These are phyloP conservation scores for Stictocephala bisonia DNA, from an alignment of 2,888 invertebrate genomes.

Conservation along the genomic window DNA sequence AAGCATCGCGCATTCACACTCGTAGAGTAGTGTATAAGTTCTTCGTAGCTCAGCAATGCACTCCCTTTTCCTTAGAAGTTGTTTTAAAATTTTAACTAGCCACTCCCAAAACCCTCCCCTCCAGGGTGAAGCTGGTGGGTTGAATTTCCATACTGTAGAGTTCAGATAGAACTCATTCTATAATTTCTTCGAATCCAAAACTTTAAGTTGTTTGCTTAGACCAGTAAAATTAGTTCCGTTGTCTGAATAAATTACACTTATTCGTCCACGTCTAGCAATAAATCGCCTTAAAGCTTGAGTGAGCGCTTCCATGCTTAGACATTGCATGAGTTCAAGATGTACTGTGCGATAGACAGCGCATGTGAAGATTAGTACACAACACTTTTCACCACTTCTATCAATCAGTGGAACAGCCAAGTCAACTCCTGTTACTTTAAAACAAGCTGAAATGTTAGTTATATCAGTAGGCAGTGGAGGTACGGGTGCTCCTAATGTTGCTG, in stretches of 20 bases:
- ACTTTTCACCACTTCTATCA: slow-evolving; percentile 50
- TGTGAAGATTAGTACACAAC: slow-evolving; percentile 62
- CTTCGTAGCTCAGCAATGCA: slow-evolving; percentile 23
- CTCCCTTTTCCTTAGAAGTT: slow-evolving; percentile 29
- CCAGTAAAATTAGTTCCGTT: slow-evolving; percentile 64
- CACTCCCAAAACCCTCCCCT: slow-evolving; percentile 56
- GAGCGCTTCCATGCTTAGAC: slow-evolving; percentile 60
- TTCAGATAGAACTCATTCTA: slow-evolving; percentile 46
- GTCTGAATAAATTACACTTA: slow-evolving; percentile 62
- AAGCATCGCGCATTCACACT: slow-evolving; percentile 41
- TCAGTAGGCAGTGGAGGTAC: slow-evolving; percentile 57
- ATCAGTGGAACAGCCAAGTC: slow-evolving; percentile 63
- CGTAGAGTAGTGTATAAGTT: slow-evolving; percentile 42
- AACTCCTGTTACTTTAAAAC: slow-evolving; percentile 61
- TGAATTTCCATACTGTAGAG: slow-evolving; percentile 61
- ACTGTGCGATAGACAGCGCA: slow-evolving; percentile 63
- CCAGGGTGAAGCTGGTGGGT: slow-evolving; percentile 63
- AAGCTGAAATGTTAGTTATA: slow-evolving; percentile 56
- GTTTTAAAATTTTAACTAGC: slow-evolving; percentile 33
- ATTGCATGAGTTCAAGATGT: slow-evolving; percentile 62
- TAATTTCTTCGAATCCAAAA: slow-evolving; percentile 66
- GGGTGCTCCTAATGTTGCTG: slow-evolving; percentile 51
- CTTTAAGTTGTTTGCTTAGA: slow-evolving; percentile 64
- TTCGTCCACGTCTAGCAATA: slow-evolving; percentile 60
- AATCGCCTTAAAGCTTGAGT: slow-evolving; percentile 61